Evolutionary conservation across 2,113 vertebrate species (phyloP), one percentile per base, ranked within the genome.

Genomic region (Megaceryle maxima): DNA sequence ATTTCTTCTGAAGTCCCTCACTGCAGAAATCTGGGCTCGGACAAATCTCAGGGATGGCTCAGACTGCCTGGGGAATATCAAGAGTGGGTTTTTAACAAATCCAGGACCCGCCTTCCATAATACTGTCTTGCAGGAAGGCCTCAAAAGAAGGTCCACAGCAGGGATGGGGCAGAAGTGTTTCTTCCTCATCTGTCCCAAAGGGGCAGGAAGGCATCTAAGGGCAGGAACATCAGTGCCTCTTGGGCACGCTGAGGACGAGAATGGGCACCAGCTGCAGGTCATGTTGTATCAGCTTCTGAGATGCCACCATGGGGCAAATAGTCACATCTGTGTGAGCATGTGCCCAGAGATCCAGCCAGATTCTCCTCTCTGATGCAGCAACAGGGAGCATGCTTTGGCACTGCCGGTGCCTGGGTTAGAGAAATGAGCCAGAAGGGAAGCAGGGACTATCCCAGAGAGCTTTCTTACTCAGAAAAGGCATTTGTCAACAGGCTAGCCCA

Each of bases 381-480:
- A 69, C 16, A 64, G 33, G 11, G 17, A 88, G 3, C 2, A 0
- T 57, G 24, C 64, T 87, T 37, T n/a, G 56, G 22, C n/a, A 67
- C 2, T 2, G 24, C 44, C 4, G 1, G 15, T 50, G 46, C 66
- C 35, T 16, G 17, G 10, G 14, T 69, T 53, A 66, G 13, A 84
- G 39, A 70, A 74, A 21, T 86, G 66, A 91, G 43, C 10, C 81
- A 90, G 50, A 80, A 93, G 46, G 31, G 55, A 83, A 91, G 60
- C 22, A 60, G 50, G 19, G 44, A 86, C 60, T 51, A 46, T 84
- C 53, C 60, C 3, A 10, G 43, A 15, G 46, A 92, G 53, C 22
- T 63, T 93, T 96, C 57, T 83, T 76, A 70, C 78, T 88, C 64
- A 92, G 63, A 91, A 90, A 92, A 95, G 87, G 87, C 79, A 88